Percentiles rank a stretch among this genome's conserved stretches.
Evolutionary conservation across 2,888 invertebrate genomes (phyloP).

Genomic region (Metopia argyrocephala): DNA sequence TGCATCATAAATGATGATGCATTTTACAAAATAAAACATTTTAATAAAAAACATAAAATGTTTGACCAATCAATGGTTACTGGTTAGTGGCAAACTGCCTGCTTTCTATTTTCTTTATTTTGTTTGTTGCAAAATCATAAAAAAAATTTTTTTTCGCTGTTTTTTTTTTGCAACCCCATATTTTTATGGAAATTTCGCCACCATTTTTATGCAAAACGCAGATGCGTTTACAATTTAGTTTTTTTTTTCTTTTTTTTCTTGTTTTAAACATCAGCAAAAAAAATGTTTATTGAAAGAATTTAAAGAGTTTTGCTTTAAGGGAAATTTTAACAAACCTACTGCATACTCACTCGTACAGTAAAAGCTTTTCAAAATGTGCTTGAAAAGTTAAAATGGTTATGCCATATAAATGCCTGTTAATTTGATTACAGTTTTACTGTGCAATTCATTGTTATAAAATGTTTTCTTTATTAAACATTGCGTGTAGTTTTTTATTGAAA

Average conservation of each 20-base stretch:
- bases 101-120: not conserved
- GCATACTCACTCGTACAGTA: not conserved
- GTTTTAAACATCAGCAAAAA: too few species aligned
- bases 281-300: too few species aligned
- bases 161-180: not conserved
- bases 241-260: too few species aligned
- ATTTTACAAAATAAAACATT: not conserved
- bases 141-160: too few species aligned
- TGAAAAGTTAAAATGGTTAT: too few species aligned
- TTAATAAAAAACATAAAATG: not conserved
- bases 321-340: not conserved
- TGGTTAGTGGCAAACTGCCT: not conserved
- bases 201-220: conserved; percentile 45
- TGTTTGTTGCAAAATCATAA: too few species aligned
- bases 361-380: not conserved
- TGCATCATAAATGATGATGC: not conserved
- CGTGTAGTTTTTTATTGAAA: conserved; percentile 49
- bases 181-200: not conserved
- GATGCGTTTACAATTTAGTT: conserved; percentile 47
- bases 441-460: not conserved
- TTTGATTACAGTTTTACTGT: too few species aligned
- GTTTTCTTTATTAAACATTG: conserved; percentile 13
- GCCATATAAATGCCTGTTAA: too few species aligned
- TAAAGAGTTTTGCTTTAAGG: not conserved
- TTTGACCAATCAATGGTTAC: not conserved